A percentile compares a stretch with the other conserved stretches of the same genome.
phyloP scores from a whole-genome alignment of 2,888 invertebrate species.

The Norana najaformis region DNA sequence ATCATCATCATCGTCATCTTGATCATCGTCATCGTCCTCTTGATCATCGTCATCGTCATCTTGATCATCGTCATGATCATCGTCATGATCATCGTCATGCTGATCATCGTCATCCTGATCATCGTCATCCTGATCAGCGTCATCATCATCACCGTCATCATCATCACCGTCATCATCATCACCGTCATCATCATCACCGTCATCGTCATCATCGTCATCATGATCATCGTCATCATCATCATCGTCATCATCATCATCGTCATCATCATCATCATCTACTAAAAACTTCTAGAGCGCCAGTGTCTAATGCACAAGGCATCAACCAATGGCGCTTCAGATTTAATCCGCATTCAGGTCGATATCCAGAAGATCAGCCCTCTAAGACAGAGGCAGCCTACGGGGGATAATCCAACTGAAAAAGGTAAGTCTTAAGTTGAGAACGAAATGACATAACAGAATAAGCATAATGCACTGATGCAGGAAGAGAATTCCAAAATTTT shows the following conservation, averaged over 20 bases:
- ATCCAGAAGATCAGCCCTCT: too few species aligned
- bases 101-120: not conserved
- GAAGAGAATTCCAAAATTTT: too few species aligned
- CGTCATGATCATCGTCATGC: not conserved
- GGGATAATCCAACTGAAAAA: too few species aligned
- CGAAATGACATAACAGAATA: too few species aligned
- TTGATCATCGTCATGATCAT: not conserved
- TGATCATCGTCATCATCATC: slow-evolving; percentile 2
- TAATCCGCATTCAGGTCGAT: too few species aligned
- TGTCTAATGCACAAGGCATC: too few species aligned
- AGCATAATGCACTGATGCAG: too few species aligned
- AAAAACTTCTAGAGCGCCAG: too few species aligned
- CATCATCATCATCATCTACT: too few species aligned
- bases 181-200: not conserved
- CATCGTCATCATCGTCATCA: not conserved
- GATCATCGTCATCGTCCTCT: slow-evolving; percentile 23
- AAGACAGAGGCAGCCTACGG: too few species aligned
- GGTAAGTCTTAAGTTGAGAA: too few species aligned
- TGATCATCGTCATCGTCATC: not conserved
- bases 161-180: not conserved
- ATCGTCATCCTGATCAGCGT: not conserved
- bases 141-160: slow-evolving; percentile 15
- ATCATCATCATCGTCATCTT: slow-evolving; percentile 28
- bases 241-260: not conserved
- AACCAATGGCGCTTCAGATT: too few species aligned